Conservation (phyloP, 2,113 vertebrate species). For the Tricholaema leucomelas region DNA sequence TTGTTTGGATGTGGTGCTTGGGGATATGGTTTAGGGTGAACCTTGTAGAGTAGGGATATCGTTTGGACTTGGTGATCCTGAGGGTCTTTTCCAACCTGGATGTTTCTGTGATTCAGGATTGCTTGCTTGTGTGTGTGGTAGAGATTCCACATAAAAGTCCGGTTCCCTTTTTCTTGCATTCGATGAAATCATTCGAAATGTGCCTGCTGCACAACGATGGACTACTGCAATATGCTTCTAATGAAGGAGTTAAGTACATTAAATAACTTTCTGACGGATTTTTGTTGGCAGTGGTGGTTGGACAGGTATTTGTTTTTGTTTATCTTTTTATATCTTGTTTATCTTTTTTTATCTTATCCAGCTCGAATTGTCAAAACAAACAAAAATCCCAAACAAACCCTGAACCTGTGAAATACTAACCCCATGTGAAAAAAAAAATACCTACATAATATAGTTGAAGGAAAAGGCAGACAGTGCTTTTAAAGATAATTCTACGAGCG, state of each 20-base stretch:
- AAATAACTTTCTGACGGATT: background rate
- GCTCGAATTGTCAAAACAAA: background rate
- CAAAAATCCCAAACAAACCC: background rate
- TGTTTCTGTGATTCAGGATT: too few relatives aligned
- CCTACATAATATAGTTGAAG: background rate
- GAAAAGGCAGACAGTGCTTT: conserved; percentile 11
- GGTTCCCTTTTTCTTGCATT: background rate
- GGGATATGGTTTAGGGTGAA: too few relatives aligned
- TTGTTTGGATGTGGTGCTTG: too few relatives aligned
- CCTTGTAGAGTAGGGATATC: too few relatives aligned
- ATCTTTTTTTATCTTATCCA: background rate
- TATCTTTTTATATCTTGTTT: background rate
- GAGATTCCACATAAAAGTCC: background rate
- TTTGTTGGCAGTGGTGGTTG: background rate
- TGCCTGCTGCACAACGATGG: background rate
- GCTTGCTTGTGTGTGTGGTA: background rate
- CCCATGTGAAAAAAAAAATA: background rate
- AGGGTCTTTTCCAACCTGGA: too few relatives aligned
- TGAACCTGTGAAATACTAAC: background rate
- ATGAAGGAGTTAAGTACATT: background rate
- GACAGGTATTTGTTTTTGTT: background rate
- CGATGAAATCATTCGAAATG: background rate
- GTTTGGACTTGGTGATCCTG: too few relatives aligned
- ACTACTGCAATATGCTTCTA: background rate
- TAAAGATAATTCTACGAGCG: background rate